These are phyloP conservation scores for Lanius ludovicianus DNA, from an alignment of 2,113 vertebrate species.

Conservation along the genomic window DNA sequence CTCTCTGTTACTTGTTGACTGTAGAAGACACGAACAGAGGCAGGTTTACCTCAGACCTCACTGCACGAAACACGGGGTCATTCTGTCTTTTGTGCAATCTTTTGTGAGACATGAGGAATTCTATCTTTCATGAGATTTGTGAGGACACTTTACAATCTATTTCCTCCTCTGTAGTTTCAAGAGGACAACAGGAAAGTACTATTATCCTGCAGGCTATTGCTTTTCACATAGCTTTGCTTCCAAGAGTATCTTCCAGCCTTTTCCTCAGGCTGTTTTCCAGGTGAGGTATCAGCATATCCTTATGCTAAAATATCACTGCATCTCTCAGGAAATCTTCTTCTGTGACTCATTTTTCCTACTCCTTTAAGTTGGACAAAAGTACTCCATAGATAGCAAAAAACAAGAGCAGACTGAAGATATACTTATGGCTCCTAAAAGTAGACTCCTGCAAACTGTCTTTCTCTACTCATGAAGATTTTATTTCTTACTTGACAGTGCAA, in stretches of 20 bases:
- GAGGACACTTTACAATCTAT: not conserved
- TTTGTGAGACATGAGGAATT: not conserved
- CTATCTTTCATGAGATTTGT: not conserved
- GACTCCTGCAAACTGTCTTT: not conserved
- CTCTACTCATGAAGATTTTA: not conserved
- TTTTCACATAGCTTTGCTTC: not conserved
- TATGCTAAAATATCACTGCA: not conserved
- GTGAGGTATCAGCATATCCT: accelerated
- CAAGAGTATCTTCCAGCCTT: not conserved
- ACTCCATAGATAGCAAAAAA: not conserved
- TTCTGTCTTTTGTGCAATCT: not conserved
- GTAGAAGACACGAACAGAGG: not conserved
- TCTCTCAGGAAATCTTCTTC: not conserved
- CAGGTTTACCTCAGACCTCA: not conserved
- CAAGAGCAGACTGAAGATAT: not conserved
- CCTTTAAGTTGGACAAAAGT: not conserved
- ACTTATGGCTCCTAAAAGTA: not conserved
- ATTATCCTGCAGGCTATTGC: accelerated
- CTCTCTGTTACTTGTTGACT: not conserved
- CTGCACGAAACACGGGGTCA: not conserved
- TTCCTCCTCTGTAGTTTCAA: not conserved
- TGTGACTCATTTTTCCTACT: not conserved
- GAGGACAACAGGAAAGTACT: not conserved
- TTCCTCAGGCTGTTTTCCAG: not conserved
- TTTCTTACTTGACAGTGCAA: not conserved